Evolutionary conservation across 2,113 vertebrate genomes (phyloP), one percentile per base, ranked within the genome.

Genomic region (Lepisosteus osseus): DNA sequence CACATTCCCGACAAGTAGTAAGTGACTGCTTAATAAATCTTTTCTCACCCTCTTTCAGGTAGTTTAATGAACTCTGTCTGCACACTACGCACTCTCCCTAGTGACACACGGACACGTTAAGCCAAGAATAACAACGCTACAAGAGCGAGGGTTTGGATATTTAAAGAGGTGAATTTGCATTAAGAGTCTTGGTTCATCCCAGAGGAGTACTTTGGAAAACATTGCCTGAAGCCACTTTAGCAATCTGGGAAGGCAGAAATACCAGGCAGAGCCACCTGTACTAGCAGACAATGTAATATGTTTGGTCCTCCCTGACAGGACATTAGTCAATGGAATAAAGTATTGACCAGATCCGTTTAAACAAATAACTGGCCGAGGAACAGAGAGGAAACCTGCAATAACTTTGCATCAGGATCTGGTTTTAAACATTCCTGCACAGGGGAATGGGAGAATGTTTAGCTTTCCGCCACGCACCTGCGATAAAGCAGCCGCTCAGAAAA

Each of bases 61-160:
- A 83, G 80, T 80, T 78, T 86, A 89, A 92, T 91, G 88, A 90
- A 83, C 78, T 63, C 59, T 65, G 67, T n/a, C 67, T 82, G 79
- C 83, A 81, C 77, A 74, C 78, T 67, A 75, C 84, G 79, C 67
- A 69, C 76, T 72, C 83, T 82, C 80, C 81, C 69, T 76, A 69
- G 80, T 90, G 90, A 91, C 88, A 89, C 78, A 85, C 76, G 84
- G 82, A 79, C 81, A 54, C 61, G 76, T 42, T 61, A 29, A 68
- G 90, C 90, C 90, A 91, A 88, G 82, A 88, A 87, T 77, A 92
- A 92, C 86, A 90, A 70, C 1, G 54, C 55, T 79, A 67, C 41
- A 83, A 85, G 78, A 74, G 0, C 13, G 57, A 51, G 82, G 71
- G 71, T 78, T 80, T 78, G 43, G 66, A 70, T 78, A 84, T 83